These are phyloP conservation scores for Drosophila ustulata DNA, from an alignment of 2,888 invertebrate species.

Conservation along the genomic window DNA sequence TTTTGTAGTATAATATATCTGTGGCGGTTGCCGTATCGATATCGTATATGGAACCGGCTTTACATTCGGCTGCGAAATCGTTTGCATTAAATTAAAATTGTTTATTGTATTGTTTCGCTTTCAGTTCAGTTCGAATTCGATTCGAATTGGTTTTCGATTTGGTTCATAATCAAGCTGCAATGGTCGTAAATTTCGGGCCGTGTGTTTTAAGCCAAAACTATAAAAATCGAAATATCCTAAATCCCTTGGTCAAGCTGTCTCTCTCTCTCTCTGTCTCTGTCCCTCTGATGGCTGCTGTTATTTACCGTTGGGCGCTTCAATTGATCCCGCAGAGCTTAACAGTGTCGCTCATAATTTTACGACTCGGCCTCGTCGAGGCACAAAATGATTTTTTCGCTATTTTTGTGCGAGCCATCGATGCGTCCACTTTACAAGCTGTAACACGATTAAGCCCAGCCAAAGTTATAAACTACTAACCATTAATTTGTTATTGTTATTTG, in stretches of 20 bases:
- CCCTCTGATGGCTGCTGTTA: constrained; percentile 32
- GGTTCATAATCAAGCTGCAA: constrained; percentile 50
- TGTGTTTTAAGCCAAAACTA: constrained; percentile 58
- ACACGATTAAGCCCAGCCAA: constrained; percentile 55
- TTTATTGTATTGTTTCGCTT: constrained; percentile 58
- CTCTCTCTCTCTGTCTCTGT: not conserved
- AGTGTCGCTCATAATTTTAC: constrained; percentile 73
- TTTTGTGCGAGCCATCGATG: constrained; percentile 42
- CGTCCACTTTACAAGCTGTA: constrained; percentile 61
- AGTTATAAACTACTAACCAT: constrained; percentile 59
- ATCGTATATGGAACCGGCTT: constrained; percentile 47
- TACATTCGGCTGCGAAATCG: constrained; percentile 32
- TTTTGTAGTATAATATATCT: constrained; percentile 8
- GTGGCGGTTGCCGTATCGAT: no score
- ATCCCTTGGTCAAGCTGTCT: constrained; percentile 50
- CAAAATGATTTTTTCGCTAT: constrained; percentile 55
- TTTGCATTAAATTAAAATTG: constrained; percentile 66
- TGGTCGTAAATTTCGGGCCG: constrained; percentile 58
- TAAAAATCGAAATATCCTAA: constrained; percentile 68
- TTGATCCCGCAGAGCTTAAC: constrained; percentile 79
- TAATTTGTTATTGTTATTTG: constrained; percentile 45
- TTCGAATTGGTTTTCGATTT: constrained; percentile 12
- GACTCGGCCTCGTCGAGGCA: constrained; percentile 56
- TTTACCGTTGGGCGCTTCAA: constrained; percentile 56
- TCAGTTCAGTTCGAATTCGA: not conserved